A percentile compares a stretch with the other conserved stretches of the same genome.
phyloP scores from a whole-genome alignment of 2,113 vertebrate species.

The Tragelaphus scriptus region DNA sequence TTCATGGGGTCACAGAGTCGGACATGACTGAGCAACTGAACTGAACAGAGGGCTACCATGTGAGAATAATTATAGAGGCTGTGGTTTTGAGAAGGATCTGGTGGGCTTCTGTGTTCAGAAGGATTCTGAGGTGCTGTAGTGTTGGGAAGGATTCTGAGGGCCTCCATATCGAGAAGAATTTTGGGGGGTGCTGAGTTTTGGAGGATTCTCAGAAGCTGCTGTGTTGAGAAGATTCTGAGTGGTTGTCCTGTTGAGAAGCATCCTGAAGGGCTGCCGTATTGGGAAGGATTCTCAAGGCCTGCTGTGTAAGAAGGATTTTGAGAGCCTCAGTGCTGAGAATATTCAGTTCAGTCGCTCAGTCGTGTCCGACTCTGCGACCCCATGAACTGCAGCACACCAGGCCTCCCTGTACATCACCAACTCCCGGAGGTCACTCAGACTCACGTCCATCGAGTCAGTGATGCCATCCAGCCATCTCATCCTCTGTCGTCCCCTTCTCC shows the following conservation, averaged over 20 bases:
- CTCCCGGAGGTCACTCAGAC: no score
- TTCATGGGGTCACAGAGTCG: no score
- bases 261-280: not conserved
- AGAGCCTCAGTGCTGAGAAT: not conserved
- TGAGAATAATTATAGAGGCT: not conserved
- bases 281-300: not conserved
- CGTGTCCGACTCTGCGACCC: no score
- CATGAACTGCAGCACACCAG: no score
- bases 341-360: no score
- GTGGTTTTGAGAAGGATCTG: not conserved
- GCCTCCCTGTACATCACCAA: no score
- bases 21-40: no score
- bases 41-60: not conserved
- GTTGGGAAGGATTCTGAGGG: not conserved
- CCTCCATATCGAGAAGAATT: not conserved
- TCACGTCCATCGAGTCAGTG: rapidly evolving
- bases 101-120: not conserved
- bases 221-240: not conserved
- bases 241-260: not conserved
- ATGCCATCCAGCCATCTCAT: no score
- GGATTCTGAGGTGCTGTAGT: not conserved
- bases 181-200: not conserved
- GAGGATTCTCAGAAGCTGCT: not conserved
- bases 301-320: not conserved
- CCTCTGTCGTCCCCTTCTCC: no score